These are phyloP conservation scores for Lordiphosa mommai DNA, from an alignment of 1,140 invertebrate species.

Conservation along the genomic window DNA sequence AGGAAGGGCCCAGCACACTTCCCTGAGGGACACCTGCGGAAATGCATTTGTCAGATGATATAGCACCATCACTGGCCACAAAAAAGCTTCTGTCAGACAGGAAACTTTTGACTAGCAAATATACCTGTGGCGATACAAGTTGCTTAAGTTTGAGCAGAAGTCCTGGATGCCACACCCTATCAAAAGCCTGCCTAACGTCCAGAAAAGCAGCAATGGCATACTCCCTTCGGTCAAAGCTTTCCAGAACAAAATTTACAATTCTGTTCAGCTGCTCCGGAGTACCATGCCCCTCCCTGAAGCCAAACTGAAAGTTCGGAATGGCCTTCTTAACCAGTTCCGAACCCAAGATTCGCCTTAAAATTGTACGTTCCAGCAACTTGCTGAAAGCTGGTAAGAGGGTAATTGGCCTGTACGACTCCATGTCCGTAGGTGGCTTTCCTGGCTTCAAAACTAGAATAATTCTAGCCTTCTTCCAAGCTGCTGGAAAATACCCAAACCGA, in stretches of 20 bases:
- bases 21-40: slow-evolving; percentile 21
- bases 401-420: neutral
- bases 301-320: slow-evolving; percentile 10
- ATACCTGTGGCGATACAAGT: neutral
- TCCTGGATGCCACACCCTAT: slow-evolving; percentile 9
- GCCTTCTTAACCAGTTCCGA: neutral
- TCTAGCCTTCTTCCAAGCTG: neutral
- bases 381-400: neutral
- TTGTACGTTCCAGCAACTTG: slow-evolving; percentile 4
- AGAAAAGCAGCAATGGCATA: slow-evolving; percentile 6
- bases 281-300: slow-evolving; percentile 2
- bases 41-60: neutral
- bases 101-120: slow-evolving; percentile 1
- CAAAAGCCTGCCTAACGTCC: too few relatives aligned
- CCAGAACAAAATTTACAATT: neutral
- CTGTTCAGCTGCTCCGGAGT: neutral
- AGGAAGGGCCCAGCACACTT: slow-evolving; percentile 11
- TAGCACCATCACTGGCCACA: neutral
- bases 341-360: neutral
- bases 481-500: neutral
- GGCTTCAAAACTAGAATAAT: slow-evolving; percentile 1
- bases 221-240: neutral
- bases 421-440: neutral
- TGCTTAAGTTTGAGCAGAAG: slow-evolving; percentile 10
- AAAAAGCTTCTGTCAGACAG: slow-evolving; percentile 7